phyloP scores from a whole-genome alignment of 2,888 invertebrate species.

The Unio pictorum region DNA sequence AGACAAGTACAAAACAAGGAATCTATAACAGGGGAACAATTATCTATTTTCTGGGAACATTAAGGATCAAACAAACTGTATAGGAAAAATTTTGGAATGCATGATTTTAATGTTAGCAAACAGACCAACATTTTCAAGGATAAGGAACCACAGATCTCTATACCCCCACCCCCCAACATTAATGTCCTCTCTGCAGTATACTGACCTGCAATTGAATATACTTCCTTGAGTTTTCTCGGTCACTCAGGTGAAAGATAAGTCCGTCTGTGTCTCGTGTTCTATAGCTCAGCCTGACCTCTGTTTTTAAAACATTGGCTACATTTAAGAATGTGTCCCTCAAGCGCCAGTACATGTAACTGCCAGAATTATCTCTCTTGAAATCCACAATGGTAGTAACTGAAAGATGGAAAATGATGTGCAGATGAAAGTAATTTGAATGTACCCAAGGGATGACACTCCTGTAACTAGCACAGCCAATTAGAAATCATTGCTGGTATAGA shows the following conservation, averaged over 20 bases:
- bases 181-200: neutral
- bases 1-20: no score
- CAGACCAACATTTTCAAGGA: no score
- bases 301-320: constrained; percentile 31
- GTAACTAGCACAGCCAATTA: no score
- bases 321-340: constrained; percentile 73
- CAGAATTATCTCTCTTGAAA: constrained; percentile 80
- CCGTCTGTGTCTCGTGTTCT: constrained; percentile 94
- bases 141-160: no score
- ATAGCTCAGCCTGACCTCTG: constrained; percentile 89
- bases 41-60: no score
- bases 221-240: constrained; percentile 67
- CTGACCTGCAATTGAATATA: constrained; percentile 87
- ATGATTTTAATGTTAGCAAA: no score
- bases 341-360: constrained; percentile 96
- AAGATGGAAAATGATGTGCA: constrained; percentile 5
- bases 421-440: no score
- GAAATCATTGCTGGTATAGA: no score
- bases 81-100: no score
- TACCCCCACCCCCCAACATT: neutral
- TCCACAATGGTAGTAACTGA: constrained; percentile 74
- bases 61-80: no score
- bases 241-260: constrained; percentile 86
- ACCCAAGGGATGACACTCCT: no score
- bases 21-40: no score